Percentiles rank a stretch among this genome's conserved stretches.
phyloP scores from a whole-genome alignment of 1,140 invertebrate genomes.

The Pachyrhynchus sulphureomaculatus region DNA sequence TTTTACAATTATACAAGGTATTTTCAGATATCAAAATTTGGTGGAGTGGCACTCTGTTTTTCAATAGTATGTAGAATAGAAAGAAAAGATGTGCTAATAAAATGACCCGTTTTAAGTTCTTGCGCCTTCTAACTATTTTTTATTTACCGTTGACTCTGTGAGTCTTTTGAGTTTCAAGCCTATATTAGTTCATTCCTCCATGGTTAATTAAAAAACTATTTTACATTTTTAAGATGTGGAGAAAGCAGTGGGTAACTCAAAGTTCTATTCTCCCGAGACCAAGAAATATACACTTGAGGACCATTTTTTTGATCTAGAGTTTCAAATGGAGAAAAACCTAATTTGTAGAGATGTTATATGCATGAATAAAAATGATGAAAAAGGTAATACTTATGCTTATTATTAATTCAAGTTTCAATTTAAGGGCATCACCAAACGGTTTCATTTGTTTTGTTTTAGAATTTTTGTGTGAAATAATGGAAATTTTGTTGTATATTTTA shows the following conservation, averaged over 20 bases:
- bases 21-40: no score
- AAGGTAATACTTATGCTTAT: constrained; percentile 50
- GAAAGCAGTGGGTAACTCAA: constrained; percentile 38
- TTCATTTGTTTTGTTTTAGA: constrained; percentile 58
- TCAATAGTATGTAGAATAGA: no score
- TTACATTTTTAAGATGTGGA: constrained; percentile 35
- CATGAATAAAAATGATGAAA: constrained; percentile 62
- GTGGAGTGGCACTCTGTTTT: no score
- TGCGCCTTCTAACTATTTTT: no score
- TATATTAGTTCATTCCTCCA: no score
- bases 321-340: constrained; percentile 78
- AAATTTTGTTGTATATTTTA: constrained; percentile 82
- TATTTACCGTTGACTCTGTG: no score
- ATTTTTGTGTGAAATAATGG: constrained; percentile 80
- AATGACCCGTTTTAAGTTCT: no score
- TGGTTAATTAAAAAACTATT: no score
- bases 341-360: constrained; percentile 68
- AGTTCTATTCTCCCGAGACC: constrained; percentile 37
- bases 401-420: constrained; percentile 29
- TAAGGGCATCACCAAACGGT: background rate
- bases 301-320: constrained; percentile 86
- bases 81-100: no score
- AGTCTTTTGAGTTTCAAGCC: no score
- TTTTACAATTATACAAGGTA: no score
- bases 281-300: constrained; percentile 61